Evolutionary conservation across 2,113 vertebrate genomes (phyloP).

Genomic region (Lontra canadensis): DNA sequence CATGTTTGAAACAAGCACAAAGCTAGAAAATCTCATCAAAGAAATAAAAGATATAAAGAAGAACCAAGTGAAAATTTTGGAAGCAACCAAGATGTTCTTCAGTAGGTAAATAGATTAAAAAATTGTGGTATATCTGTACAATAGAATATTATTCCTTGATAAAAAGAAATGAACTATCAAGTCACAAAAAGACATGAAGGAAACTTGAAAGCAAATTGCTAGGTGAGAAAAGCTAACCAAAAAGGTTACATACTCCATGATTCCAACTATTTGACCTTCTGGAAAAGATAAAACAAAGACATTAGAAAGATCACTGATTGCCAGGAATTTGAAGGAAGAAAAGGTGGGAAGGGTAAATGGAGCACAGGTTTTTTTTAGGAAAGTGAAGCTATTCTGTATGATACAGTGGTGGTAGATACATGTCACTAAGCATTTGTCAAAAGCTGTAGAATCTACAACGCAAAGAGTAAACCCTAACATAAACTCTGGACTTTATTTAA

Average conservation of each 20-base stretch:
- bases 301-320: neutral
- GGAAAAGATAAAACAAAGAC: neutral
- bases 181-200: neutral
- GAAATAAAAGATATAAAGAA: neutral
- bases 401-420: neutral
- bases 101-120: neutral
- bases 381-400: neutral
- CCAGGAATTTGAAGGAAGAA: neutral
- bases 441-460: neutral
- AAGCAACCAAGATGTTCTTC: neutral
- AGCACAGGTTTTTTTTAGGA: neutral
- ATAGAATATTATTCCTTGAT: neutral
- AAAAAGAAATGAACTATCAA: neutral
- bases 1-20: constrained; percentile 7
- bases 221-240: neutral
- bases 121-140: neutral
- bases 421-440: neutral
- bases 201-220: neutral
- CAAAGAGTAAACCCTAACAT: neutral
- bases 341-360: neutral
- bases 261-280: neutral
- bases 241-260: neutral
- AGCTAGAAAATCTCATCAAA: neutral
- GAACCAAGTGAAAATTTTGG: neutral
- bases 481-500: neutral